Conservation (phyloP, 2,797 vertebrate genomes). For the Ciconia nigra region DNA sequence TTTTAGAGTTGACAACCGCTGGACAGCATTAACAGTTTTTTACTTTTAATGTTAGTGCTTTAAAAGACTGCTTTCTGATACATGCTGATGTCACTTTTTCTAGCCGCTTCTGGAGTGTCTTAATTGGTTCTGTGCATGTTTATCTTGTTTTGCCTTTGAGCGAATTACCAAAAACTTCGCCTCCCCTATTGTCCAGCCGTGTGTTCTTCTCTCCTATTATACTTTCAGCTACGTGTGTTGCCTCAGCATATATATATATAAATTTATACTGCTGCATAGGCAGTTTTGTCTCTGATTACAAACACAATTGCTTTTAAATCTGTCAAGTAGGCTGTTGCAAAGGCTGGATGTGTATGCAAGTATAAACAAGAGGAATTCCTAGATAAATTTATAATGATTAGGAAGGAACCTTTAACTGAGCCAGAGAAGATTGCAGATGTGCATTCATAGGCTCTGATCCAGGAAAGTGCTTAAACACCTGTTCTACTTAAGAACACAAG, state of each 20-base stretch:
- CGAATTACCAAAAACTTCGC: background rate
- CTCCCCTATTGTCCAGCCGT: background rate
- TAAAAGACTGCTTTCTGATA: background rate
- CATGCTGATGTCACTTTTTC: background rate
- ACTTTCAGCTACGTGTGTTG: background rate
- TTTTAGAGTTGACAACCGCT: background rate
- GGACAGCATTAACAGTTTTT: background rate
- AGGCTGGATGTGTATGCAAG: background rate
- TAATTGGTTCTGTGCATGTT: background rate
- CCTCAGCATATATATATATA: background rate
- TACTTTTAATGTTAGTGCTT: background rate
- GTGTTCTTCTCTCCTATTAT: background rate
- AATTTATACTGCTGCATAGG: background rate
- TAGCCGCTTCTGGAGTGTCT: background rate
- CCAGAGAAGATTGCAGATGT: constrained; percentile 7
- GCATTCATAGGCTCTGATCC: constrained; percentile 20
- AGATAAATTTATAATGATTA: constrained; percentile 13
- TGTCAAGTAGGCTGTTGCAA: constrained; percentile 43
- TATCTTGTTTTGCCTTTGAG: background rate
- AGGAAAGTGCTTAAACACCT: constrained; percentile 56
- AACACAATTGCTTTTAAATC: constrained; percentile 36
- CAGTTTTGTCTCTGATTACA: background rate
- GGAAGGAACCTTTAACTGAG: background rate
- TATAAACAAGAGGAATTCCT: constrained; percentile 7
- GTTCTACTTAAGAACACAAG: constrained; percentile 34